Base-by-base conservation (phyloP, 2,113 vertebrate genomes). In the Trichechus manatus region DNA sequence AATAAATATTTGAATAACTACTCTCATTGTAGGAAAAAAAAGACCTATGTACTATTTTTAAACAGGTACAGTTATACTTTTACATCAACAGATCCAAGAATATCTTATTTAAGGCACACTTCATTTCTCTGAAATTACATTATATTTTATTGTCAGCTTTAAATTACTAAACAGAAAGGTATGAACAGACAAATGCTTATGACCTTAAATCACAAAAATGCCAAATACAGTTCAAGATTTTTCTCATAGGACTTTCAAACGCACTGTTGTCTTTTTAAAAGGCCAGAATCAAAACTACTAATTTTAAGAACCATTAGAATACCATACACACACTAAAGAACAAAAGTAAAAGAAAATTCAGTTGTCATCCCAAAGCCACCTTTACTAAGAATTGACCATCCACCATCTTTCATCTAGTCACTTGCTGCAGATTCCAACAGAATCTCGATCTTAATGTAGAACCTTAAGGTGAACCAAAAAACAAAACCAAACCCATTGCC, bases 61-160 rank as follows among this genome's bases (percentile, higher is more conserved):
- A 31, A 87, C 13, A 89, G 56, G 11, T 77, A 39, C 78, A 23
- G 15, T 94, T 96, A 81, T 47, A 90, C 87, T 85, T 80, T 96
- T 93, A 70, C 33, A 25, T 79, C 56, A 91, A 33, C 42, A 95
- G 47, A 78, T 13, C 6, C 77, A 97, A 86, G 61, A 96, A 92
- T 50, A 90, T 92, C n/a, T 88, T 85, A 90, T 44, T 79, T 68
- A 50, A 72, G 42, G 68, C 23, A 83, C 47, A 85, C 39, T 80
- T 93, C 13, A 87, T 64, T 84, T 92, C 66, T 81, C 79, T 77
- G 19, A 92, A 95, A 92, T 87, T 79, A 74, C n/a, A 72, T 85
- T 39, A 50, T 39, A 47, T 47, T 23, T 56, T 91, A 39, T 61
- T 94, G 5, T 27, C 44, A 89, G 22, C 6, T 86, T 85, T 80